Evolutionary conservation across 2,888 invertebrate species (phyloP).

Genomic region (Tortricodes alternella): DNA sequence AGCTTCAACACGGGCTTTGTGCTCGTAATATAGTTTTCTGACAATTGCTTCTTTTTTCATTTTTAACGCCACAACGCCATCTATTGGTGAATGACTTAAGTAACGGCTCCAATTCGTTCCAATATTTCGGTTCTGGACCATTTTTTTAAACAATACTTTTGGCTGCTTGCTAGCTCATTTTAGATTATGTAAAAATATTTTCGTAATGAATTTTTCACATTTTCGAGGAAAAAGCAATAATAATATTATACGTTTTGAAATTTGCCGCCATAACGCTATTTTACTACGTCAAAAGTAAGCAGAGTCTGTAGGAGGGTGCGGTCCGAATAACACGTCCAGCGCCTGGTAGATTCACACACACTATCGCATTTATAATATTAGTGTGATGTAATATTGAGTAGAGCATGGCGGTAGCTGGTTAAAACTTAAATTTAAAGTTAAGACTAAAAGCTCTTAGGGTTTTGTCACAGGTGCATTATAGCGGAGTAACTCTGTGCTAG

Average conservation of each 20-base stretch:
- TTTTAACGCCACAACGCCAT: background rate
- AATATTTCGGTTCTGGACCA: no score
- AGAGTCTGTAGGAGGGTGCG: no score
- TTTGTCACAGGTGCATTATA: slow-evolving; percentile 79
- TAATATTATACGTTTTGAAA: no score
- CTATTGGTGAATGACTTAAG: no score
- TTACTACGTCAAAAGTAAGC: no score
- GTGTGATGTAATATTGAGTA: background rate
- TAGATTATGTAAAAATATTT: no score
- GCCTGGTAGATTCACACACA: background rate
- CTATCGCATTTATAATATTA: background rate
- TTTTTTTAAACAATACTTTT: no score
- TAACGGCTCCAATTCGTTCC: no score
- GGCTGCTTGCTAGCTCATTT: no score
- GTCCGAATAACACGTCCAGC: background rate
- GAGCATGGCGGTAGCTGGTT: background rate
- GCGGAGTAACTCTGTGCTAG: slow-evolving; percentile 2
- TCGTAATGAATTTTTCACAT: no score
- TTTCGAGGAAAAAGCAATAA: no score
- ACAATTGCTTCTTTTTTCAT: background rate
- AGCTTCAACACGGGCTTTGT: slow-evolving; percentile 9
- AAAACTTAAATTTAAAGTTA: slow-evolving; percentile 50
- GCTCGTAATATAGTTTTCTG: background rate
- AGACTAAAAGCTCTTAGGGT: slow-evolving; percentile 73
- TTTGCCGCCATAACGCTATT: no score